These are phyloP conservation scores for Carettochelys insculpta DNA, from an alignment of 2,113 vertebrate species.

Conservation along the genomic window DNA sequence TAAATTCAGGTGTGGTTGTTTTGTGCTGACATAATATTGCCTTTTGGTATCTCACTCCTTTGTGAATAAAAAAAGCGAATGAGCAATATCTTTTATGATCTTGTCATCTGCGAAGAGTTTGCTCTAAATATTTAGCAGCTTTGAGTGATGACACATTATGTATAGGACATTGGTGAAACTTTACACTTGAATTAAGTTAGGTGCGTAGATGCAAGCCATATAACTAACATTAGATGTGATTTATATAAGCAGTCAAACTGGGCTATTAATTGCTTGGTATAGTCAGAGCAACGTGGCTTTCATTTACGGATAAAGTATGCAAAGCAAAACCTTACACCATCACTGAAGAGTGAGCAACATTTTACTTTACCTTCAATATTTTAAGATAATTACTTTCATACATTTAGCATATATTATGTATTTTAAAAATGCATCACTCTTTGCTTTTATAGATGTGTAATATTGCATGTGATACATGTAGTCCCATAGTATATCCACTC, in stretches of 20 bases:
- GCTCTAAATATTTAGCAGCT: constrained; percentile 8
- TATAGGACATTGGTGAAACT: background rate
- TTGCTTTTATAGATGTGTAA: constrained; percentile 47
- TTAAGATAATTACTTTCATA: constrained; percentile 63
- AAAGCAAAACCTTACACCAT: constrained; percentile 13
- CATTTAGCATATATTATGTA: constrained; percentile 42
- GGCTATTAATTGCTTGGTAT: background rate
- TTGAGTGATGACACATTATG: constrained; percentile 15
- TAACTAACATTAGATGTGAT: constrained; percentile 24
- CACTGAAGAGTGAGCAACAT: constrained; percentile 4
- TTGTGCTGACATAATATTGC: constrained; percentile 32
- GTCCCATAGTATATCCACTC: background rate
- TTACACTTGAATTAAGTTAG: constrained; percentile 37
- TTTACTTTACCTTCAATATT: constrained; percentile 40
- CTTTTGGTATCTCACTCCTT: constrained; percentile 28
- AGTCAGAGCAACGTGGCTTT: background rate
- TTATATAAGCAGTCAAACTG: background rate
- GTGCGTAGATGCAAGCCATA: constrained; percentile 20
- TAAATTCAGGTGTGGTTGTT: constrained; percentile 25
- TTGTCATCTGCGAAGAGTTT: constrained; percentile 8
- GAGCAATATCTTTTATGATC: constrained; percentile 19
- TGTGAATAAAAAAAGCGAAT: background rate
- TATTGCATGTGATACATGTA: constrained; percentile 53
- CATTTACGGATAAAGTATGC: background rate
- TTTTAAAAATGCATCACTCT: constrained; percentile 52